Base-by-base conservation (phyloP, 1,140 invertebrate genomes). In the Eulimnadia texana region DNA sequence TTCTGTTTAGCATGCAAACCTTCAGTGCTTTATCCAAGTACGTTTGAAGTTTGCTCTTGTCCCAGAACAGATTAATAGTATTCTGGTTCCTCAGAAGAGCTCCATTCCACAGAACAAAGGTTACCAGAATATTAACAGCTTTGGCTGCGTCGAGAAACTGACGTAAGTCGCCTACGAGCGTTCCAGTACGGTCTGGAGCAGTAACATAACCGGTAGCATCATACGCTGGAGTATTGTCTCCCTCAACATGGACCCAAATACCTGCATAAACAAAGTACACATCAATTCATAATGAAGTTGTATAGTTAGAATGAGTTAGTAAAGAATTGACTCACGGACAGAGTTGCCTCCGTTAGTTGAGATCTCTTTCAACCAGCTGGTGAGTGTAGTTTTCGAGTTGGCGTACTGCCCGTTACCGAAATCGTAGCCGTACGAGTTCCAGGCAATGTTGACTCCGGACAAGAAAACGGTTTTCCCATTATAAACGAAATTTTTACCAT, bases 231-330 rank as follows among this genome's bases (percentile, higher is more conserved):
- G 72, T 72, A 23, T 66, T 67, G 50, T 70, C 64, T 6, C 72
- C 73, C 53, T 73, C 72, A 10, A 73, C 69, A 64, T 76, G 74
- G 9, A 75, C 51, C 74, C 74, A 76, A 0, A 72, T 66, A 23
- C 74, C 74, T 75, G 52, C 20, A 2, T 20, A 54, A 23, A 16
- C 20, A 54, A 3, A 23, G 2, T 23, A 16, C 25, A 16, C 11
- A 20, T 1, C 20, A 54, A 10, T 56, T 6, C 1, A 16, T 25
- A 56, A n/a, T 19, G 55, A 19, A 10, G 1, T 29, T 19, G 19
- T 22, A 19, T 19, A 11, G 19, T 57, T 22, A 13, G 11, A 2
- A 28, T 3, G 16, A n/a, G n/a, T n/a, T n/a, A n/a, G n/a, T n/a
- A n/a, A n/a, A 19, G 6, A 58, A 11, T n/a, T 27, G 16, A 68